Evolutionary conservation across 2,113 vertebrate species (phyloP).

Genomic region (Hystrix brachyura): DNA sequence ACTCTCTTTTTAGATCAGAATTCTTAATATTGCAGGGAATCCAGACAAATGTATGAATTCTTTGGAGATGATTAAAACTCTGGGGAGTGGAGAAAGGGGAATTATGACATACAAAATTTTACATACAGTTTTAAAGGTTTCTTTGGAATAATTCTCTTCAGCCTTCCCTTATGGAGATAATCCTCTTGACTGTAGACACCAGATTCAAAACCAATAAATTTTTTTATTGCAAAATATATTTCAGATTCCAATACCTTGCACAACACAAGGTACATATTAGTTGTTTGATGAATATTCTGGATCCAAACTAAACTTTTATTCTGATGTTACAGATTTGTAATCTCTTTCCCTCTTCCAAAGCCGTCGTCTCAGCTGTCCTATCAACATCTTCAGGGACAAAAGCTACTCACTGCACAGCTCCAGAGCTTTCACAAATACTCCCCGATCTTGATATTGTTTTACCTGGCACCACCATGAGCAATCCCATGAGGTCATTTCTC

Average conservation of each 20-base stretch:
- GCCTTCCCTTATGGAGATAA: background rate
- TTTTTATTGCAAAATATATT: slow-evolving; percentile 36
- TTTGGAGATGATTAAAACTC: background rate
- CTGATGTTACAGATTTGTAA: background rate
- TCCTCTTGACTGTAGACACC: background rate
- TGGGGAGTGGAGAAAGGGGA: background rate
- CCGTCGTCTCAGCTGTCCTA: background rate
- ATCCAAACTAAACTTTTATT: background rate
- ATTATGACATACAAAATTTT: background rate
- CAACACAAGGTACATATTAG: background rate
- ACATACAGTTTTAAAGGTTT: background rate
- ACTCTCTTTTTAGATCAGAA: background rate
- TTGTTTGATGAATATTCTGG: background rate
- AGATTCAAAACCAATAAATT: slow-evolving; percentile 55
- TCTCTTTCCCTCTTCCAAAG: background rate
- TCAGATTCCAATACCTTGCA: background rate
- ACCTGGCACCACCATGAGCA: slow-evolving; percentile 58
- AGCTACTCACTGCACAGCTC: background rate
- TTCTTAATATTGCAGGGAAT: background rate
- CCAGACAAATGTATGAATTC: background rate
- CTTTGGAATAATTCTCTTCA: background rate
- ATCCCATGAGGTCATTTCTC: slow-evolving; percentile 74
- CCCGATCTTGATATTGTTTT: slow-evolving; percentile 47
- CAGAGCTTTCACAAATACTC: background rate
- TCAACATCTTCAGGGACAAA: slow-evolving; percentile 30